These are phyloP conservation scores for Heliconius hewitsoni DNA, from an alignment of 1,140 invertebrate species.

Conservation along the genomic window DNA sequence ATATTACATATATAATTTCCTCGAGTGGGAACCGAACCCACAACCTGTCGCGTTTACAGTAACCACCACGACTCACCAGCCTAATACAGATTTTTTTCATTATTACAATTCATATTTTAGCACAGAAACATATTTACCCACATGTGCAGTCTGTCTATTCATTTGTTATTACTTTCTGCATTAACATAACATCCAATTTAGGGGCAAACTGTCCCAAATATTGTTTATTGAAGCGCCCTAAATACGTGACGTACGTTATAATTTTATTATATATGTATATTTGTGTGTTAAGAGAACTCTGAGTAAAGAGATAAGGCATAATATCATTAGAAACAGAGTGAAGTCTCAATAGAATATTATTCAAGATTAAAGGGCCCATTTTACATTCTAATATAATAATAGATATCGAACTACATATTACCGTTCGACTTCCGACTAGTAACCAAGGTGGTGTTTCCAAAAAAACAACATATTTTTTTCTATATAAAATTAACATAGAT, in stretches of 20 bases:
- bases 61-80: no score
- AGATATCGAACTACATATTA: no score
- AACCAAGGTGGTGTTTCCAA: no score
- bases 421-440: no score
- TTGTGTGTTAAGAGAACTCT: background rate
- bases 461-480: no score
- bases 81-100: background rate
- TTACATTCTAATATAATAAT: background rate
- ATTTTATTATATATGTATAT: background rate
- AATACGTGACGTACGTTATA: conserved; percentile 39
- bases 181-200: conserved; percentile 25
- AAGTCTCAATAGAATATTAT: background rate
- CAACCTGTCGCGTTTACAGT: no score
- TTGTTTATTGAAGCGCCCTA: conserved; percentile 40
- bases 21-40: no score
- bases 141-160: conserved; percentile 15
- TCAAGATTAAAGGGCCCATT: background rate
- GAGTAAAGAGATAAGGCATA: background rate
- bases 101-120: background rate
- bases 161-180: conserved; percentile 21
- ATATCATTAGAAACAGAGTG: background rate
- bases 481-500: no score
- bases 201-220: conserved; percentile 39
- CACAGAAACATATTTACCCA: conserved; percentile 32
- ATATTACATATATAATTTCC: no score